Evolutionary conservation across 1,140 invertebrate genomes (phyloP), one percentile per base, ranked within the genome.

Genomic region (Drosophila kepulauana): DNA sequence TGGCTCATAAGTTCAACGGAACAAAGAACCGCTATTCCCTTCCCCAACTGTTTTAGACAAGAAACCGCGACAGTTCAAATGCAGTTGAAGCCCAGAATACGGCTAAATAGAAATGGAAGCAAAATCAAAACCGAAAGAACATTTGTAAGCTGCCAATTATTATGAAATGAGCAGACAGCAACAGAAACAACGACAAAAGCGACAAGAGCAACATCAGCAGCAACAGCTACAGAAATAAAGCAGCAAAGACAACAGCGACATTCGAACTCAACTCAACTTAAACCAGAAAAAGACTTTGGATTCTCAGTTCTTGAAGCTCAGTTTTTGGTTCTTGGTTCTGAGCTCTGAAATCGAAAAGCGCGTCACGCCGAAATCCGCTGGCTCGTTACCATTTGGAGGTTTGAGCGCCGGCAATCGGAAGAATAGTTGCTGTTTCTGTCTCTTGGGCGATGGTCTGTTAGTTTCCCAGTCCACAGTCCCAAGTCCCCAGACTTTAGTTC

Each of bases 91-190:
- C 41, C 38, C 13, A 28, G 45, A 65, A 43, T 46, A 75, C 63
- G 13, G 62, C 43, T 65, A 41, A 65, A 20, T 78, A 58, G 58
- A 69, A 87, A 62, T 79, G 54, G 79, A 71, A 82, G 76, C 68
- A 66, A 87, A 86, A 87, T 86, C 82, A 86, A 86, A 82, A 82
- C 76, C 79, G 28, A 86, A 86, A 82, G 79, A 82, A 87, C 80
- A 88, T 88, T 88, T 82, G 84, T 88, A 88, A 88, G 87, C 84
- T 88, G 84, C 84, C 84, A 88, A 88, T 88, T 88, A 87, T 88
- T 88, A 88, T 88, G 84, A 88, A 88, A 88, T 75, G 74, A 72
- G 58, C 45, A 88, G 84, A 88, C 84, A 80, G 78, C 63, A 78
- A 71, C 75, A 72, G 41, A 70, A 65, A 52, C 57, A 61, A 57